Conservation (phyloP, 2,888 invertebrate species). For the Stomorhina lunata region DNA sequence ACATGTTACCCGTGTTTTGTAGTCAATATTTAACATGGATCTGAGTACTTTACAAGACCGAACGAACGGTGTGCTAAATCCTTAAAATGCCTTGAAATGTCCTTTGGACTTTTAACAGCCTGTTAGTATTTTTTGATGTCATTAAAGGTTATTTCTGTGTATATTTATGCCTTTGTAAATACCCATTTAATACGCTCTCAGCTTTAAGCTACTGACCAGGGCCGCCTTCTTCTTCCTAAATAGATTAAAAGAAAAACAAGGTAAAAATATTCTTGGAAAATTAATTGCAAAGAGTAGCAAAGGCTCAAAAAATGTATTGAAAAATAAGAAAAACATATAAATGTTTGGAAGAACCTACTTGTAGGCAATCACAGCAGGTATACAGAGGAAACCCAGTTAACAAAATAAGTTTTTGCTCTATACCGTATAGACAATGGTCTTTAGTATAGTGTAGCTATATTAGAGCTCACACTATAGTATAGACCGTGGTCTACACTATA, state of each 20-base stretch:
- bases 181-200: slow-evolving; percentile 10
- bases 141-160: background rate
- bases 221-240: too few relatives aligned
- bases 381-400: background rate
- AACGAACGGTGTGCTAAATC: slow-evolving; percentile 45
- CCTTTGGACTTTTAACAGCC: slow-evolving; percentile 36
- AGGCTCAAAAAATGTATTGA: background rate
- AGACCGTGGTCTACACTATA: too few relatives aligned
- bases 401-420: background rate
- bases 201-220: slow-evolving; percentile 42
- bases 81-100: slow-evolving; percentile 57
- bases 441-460: background rate
- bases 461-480: too few relatives aligned
- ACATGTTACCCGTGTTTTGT: too few relatives aligned
- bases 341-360: background rate
- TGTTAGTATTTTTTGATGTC: background rate
- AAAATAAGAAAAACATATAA: background rate
- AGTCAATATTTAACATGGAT: background rate
- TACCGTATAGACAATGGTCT: background rate
- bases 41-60: slow-evolving; percentile 2
- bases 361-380: slow-evolving; percentile 36
- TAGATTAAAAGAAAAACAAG: slow-evolving; percentile 42
- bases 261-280: background rate
- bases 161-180: background rate
- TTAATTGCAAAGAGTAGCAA: background rate